Percentiles rank a stretch among this genome's conserved stretches.
phyloP scores from a whole-genome alignment of 1,140 invertebrate genomes.

The Caligus rogercresseyi region DNA sequence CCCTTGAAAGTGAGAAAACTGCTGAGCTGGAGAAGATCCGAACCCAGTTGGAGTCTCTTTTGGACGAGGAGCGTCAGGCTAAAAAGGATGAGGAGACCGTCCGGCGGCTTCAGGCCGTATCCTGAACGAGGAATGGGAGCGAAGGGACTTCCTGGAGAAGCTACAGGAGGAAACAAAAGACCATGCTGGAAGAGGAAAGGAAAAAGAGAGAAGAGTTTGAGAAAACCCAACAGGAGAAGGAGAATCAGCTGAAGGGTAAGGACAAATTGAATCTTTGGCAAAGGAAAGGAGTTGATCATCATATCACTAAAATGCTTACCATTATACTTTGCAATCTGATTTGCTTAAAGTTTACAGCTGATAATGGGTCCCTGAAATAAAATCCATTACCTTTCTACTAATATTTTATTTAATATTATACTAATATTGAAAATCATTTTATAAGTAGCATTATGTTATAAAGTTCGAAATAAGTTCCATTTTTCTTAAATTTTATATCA shows the following conservation, averaged over 20 bases:
- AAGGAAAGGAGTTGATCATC: no score
- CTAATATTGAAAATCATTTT: no score
- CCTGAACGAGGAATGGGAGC: conserved; percentile 61
- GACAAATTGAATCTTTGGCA: no score
- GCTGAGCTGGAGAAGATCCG: conserved; percentile 49
- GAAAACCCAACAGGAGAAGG: conserved; percentile 46
- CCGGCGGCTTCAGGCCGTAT: conserved; percentile 49
- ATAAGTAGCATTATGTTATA: no score
- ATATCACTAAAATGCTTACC: no score
- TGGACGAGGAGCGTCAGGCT: conserved; percentile 56
- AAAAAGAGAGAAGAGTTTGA: conserved; percentile 52
- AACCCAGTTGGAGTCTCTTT: conserved; percentile 28
- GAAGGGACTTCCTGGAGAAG: conserved; percentile 52
- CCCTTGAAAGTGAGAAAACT: conserved; percentile 47
- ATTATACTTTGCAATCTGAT: no score
- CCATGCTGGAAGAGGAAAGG: conserved; percentile 49
- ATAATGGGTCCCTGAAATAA: no score
- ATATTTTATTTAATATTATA: no score
- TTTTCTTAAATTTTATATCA: no score
- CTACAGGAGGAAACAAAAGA: conserved; percentile 52
- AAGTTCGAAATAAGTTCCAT: no score
- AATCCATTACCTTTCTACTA: no score
- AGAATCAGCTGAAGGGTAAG: conserved; percentile 39
- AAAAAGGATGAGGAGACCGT: conserved; percentile 67
- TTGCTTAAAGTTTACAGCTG: no score